These are phyloP conservation scores for Tragelaphus scriptus DNA, from an alignment of 2,113 vertebrate species.

Conservation along the genomic window DNA sequence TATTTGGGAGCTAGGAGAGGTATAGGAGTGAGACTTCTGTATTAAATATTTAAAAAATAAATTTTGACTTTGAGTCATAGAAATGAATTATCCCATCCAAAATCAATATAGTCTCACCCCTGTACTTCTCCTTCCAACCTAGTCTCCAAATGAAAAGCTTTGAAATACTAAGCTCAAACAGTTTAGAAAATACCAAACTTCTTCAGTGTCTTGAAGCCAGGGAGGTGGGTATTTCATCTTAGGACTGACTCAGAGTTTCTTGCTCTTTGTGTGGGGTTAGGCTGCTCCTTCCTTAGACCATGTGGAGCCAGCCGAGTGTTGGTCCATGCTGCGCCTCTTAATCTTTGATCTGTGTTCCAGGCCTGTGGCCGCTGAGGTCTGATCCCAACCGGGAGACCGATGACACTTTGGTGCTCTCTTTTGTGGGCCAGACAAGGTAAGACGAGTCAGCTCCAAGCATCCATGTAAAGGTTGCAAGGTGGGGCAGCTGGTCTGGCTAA, in stretches of 20 bases:
- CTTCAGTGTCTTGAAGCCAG: neutral
- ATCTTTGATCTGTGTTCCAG: conserved; percentile 72
- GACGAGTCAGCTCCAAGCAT: neutral
- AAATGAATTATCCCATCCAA: neutral
- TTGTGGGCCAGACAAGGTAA: conserved; percentile 97
- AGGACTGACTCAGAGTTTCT: neutral
- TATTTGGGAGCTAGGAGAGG: neutral
- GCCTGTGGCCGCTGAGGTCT: conserved; percentile 95
- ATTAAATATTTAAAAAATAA: neutral
- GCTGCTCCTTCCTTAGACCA: neutral
- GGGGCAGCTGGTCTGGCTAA: neutral
- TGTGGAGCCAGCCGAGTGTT: neutral
- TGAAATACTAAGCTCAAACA: neutral
- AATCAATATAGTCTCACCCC: neutral
- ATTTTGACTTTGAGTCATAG: neutral
- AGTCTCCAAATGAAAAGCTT: neutral
- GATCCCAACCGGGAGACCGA: conserved; percentile 92
- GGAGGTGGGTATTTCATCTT: neutral
- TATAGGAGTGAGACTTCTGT: neutral
- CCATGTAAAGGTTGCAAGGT: fast-evolving
- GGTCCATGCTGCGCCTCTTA: neutral
- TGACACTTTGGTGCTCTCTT: conserved; percentile 96
- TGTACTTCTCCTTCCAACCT: neutral
- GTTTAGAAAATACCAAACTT: neutral
- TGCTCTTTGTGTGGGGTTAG: fast-evolving